Percentiles rank a stretch among this genome's conserved stretches.
Evolutionary conservation across 2,797 vertebrate species (phyloP).

Genomic region (Notoglanidium macrostoma): DNA sequence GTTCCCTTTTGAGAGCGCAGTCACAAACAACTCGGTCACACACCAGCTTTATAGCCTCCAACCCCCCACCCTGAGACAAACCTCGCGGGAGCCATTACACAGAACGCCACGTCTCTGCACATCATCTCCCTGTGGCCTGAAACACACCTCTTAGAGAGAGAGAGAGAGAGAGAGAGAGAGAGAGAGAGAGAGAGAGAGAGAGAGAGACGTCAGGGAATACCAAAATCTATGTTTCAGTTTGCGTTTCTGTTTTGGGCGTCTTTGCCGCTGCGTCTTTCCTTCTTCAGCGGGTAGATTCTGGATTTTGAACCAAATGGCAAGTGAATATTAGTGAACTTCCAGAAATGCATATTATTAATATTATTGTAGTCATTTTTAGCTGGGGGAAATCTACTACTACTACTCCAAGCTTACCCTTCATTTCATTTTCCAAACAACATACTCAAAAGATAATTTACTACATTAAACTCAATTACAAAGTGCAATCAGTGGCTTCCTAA

Average conservation of each 20-base stretch:
- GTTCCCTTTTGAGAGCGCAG: slow-evolving; percentile 50
- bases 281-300: neutral
- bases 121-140: slow-evolving; percentile 43
- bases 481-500: neutral
- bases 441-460: neutral
- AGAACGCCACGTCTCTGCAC: slow-evolving; percentile 27
- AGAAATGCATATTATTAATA: neutral
- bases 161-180: slow-evolving; percentile 5
- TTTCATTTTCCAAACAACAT: neutral
- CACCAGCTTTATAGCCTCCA: slow-evolving; percentile 34
- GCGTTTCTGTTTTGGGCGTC: neutral
- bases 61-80: slow-evolving; percentile 32
- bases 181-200: slow-evolving; percentile 20
- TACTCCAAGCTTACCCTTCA: neutral
- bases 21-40: slow-evolving; percentile 54
- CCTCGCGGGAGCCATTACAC: slow-evolving; percentile 51
- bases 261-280: neutral
- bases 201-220: slow-evolving; percentile 12
- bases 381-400: neutral
- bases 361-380: neutral
- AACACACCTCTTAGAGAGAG: slow-evolving; percentile 33
- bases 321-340: neutral
- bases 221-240: neutral
- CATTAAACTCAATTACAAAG: no score
- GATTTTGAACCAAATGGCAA: neutral